A percentile compares a stretch with the other conserved stretches of the same genome.
Evolutionary conservation across 2,113 vertebrate genomes (phyloP).

Genomic region (Oryzias celebensis): DNA sequence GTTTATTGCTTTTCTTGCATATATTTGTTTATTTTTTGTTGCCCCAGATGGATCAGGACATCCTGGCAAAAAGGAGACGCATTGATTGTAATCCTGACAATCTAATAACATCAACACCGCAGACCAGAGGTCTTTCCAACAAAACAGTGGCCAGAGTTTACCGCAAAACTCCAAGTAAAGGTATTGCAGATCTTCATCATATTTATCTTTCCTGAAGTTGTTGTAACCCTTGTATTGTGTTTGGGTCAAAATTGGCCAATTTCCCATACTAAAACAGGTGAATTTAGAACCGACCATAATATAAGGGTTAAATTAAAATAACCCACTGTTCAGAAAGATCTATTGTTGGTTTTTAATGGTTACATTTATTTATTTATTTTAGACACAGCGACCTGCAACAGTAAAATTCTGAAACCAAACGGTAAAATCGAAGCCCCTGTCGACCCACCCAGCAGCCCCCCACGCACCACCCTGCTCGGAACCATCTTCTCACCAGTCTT

Average conservation of each 20-base stretch:
- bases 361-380: not conserved
- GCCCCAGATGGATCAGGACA: conserved; percentile 91
- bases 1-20: not conserved
- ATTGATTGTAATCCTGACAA: conserved; percentile 88
- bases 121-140: conserved; percentile 84
- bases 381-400: conserved; percentile 89
- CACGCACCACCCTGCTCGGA: conserved; percentile 92
- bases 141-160: conserved; percentile 87
- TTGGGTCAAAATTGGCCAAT: too few species aligned
- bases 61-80: conserved; percentile 91
- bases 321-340: not conserved
- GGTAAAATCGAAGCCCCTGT: conserved; percentile 88
- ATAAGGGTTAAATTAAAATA: too few species aligned
- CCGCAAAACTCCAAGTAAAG: conserved; percentile 90
- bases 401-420: conserved; percentile 91
- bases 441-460: conserved; percentile 82
- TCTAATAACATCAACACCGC: conserved; percentile 92
- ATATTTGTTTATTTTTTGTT: not conserved
- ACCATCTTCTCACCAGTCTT: conserved; percentile 99
- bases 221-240: too few species aligned
- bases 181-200: conserved; percentile 64
- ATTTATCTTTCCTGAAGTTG: not conserved
- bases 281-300: too few species aligned
- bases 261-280: too few species aligned
- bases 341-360: not conserved